A percentile compares a stretch with the other conserved stretches of the same genome.
These are phyloP conservation scores for Esperia sulphurella DNA, from an alignment of 2,888 invertebrate genomes.

Conservation along the genomic window DNA sequence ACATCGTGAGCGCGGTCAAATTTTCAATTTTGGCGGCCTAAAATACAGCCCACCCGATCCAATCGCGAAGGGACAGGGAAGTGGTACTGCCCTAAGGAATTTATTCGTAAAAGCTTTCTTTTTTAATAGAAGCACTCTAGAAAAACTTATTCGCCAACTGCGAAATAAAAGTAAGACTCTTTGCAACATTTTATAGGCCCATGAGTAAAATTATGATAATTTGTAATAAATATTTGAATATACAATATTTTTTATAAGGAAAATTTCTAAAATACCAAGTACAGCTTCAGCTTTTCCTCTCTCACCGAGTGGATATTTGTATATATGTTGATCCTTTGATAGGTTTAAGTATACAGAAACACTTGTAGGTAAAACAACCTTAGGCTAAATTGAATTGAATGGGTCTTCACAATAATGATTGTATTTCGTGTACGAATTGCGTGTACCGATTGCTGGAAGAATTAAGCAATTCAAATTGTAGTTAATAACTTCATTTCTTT, in stretches of 20 bases:
- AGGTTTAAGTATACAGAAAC: too few relatives aligned
- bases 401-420: neutral
- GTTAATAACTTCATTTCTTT: neutral
- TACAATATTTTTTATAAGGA: too few relatives aligned
- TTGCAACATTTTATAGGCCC: neutral
- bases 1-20: constrained; percentile 6
- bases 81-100: neutral
- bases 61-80: neutral
- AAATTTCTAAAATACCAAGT: too few relatives aligned
- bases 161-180: neutral
- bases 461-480: neutral
- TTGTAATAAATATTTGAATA: too few relatives aligned
- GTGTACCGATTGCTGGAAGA: neutral
- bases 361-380: too few relatives aligned
- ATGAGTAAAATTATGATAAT: too few relatives aligned
- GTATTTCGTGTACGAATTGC: neutral
- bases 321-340: too few relatives aligned
- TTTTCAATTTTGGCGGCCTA: constrained; percentile 9
- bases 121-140: neutral
- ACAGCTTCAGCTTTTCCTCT: too few relatives aligned
- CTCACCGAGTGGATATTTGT: too few relatives aligned
- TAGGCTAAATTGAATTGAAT: neutral
- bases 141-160: neutral
- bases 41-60: constrained; percentile 1
- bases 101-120: neutral